A percentile compares a stretch with the other conserved stretches of the same genome.
phyloP scores from a whole-genome alignment of 2,888 invertebrate species.

The Cistogaster globosa region DNA sequence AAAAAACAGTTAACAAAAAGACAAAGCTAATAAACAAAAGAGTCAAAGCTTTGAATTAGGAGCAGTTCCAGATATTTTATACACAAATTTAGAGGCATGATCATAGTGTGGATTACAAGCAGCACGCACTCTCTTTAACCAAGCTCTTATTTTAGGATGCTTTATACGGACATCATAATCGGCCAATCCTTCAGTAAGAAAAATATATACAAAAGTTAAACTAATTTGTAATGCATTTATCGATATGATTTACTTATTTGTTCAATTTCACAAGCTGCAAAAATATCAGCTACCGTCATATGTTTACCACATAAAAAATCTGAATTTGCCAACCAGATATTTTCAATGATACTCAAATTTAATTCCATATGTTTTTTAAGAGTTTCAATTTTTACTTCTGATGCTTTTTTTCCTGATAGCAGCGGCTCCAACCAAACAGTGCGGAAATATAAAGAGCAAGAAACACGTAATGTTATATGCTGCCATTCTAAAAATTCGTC shows the following conservation, averaged over 20 bases:
- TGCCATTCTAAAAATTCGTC: constrained; percentile 91
- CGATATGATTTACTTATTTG: constrained; percentile 86
- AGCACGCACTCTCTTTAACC: constrained; percentile 86
- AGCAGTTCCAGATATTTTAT: constrained; percentile 83
- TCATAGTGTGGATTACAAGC: constrained; percentile 87
- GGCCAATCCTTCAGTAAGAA: constrained; percentile 85
- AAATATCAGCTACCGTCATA: constrained; percentile 89
- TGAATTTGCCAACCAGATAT: constrained; percentile 85
- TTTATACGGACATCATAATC: constrained; percentile 87
- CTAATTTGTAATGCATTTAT: too few species aligned
- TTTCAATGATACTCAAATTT: constrained; percentile 85
- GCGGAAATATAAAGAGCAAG: constrained; percentile 85
- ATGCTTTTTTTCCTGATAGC: constrained; percentile 83
- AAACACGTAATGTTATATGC: constrained; percentile 85
- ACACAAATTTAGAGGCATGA: constrained; percentile 85
- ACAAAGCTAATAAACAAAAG: neutral
- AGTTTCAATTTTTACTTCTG: constrained; percentile 81
- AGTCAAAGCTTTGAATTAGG: constrained; percentile 78
- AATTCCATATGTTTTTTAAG: constrained; percentile 84
- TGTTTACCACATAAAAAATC: constrained; percentile 85
- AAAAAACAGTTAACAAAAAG: neutral
- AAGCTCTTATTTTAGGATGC: constrained; percentile 85
- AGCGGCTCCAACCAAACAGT: constrained; percentile 84
- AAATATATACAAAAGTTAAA: neutral
- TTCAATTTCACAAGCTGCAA: constrained; percentile 90